Percentiles rank a stretch among this genome's conserved stretches.
phyloP scores from a whole-genome alignment of 2,113 vertebrate genomes.

The Perca fluviatilis region DNA sequence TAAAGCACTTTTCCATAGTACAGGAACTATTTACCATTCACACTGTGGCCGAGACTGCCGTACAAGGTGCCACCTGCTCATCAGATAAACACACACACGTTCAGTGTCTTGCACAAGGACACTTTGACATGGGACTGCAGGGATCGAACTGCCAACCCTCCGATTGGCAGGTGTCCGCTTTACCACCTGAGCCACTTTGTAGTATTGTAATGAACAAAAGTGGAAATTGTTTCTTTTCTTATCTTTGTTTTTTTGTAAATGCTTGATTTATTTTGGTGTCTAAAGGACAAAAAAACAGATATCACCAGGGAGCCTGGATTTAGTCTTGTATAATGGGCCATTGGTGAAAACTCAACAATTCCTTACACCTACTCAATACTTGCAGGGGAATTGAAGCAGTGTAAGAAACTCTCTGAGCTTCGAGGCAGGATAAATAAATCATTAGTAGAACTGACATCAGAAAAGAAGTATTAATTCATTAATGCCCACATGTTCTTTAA shows the following conservation, averaged over 20 bases:
- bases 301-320: slow-evolving; percentile 2
- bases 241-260: neutral
- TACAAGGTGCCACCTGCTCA: no score
- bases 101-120: no score
- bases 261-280: neutral
- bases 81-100: no score
- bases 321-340: slow-evolving; percentile 22
- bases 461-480: slow-evolving; percentile 42
- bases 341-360: slow-evolving; percentile 7
- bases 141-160: no score
- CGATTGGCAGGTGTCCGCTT: no score
- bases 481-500: slow-evolving; percentile 3
- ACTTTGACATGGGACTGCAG: no score
- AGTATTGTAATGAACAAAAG: slow-evolving; percentile 29
- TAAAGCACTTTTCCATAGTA: no score
- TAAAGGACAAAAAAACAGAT: neutral
- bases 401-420: neutral
- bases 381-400: slow-evolving; percentile 29
- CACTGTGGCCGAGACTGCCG: no score
- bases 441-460: slow-evolving; percentile 25
- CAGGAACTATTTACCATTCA: no score
- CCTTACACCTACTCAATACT: slow-evolving; percentile 28
- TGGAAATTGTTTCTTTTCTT: neutral
- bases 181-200: no score
- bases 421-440: slow-evolving; percentile 37